Percentiles rank a stretch among this genome's conserved stretches.
Conservation (phyloP, 2,113 vertebrate species). For the Setophaga coronata region DNA sequence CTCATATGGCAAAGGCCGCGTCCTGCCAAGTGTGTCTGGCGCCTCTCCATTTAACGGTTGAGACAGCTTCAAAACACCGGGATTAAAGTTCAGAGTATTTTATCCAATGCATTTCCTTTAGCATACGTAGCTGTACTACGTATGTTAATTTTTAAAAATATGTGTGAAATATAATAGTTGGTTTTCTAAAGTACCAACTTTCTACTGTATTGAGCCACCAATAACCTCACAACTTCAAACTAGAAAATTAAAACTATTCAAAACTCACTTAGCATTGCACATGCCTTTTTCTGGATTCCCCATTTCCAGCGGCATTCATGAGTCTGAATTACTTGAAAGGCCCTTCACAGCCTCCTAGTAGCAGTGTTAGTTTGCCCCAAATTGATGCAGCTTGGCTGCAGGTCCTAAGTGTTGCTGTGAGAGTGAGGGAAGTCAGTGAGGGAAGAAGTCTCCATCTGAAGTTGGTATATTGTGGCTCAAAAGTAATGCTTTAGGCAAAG, state of each 20-base stretch:
- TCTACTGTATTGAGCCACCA: background rate
- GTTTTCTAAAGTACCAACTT: background rate
- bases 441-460: background rate
- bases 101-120: background rate
- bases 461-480: background rate
- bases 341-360: background rate
- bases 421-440: background rate
- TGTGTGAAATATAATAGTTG: too few relatives aligned
- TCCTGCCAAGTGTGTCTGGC: background rate
- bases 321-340: background rate
- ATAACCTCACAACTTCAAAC: background rate
- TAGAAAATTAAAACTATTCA: background rate
- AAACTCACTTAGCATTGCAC: background rate
- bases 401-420: background rate
- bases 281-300: background rate
- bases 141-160: rapidly evolving
- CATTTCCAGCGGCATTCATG: rapidly evolving
- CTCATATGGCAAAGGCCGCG: background rate
- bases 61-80: background rate
- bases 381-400: background rate
- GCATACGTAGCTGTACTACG: too few relatives aligned
- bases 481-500: background rate
- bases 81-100: background rate
- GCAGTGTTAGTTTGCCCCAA: background rate
- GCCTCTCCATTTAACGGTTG: background rate